Evolutionary conservation across 2,888 invertebrate genomes (phyloP).

Genomic region (Melieria omissa): DNA sequence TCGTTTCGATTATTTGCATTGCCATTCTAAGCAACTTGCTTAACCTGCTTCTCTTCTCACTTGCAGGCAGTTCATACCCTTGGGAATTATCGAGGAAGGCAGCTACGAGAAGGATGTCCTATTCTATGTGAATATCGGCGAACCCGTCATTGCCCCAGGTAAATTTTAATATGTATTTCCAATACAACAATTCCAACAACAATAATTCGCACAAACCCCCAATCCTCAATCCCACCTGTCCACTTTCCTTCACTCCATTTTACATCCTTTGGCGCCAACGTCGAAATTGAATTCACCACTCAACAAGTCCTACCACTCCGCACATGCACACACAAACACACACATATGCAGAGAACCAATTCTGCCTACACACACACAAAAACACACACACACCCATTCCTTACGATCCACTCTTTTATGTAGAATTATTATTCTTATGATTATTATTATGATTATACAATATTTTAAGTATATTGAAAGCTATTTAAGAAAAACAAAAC

Average conservation of each 20-base stretch:
- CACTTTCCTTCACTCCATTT: no score
- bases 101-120: slow-evolving; percentile 97
- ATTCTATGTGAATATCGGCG: slow-evolving; percentile 91
- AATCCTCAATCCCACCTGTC: no score
- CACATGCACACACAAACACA: background rate
- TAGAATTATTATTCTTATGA: slow-evolving; percentile 1
- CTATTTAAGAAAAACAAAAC: background rate
- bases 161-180: slow-evolving; percentile 57
- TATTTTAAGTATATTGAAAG: no score
- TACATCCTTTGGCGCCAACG: no score
- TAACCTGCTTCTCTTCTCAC: slow-evolving; percentile 49
- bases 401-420: background rate
- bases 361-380: background rate
- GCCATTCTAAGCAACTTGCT: background rate
- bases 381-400: background rate
- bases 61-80: slow-evolving; percentile 86
- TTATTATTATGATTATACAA: background rate
- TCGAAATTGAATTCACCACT: no score
- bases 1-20: background rate
- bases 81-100: slow-evolving; percentile 95
- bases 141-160: slow-evolving; percentile 90
- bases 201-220: no score
- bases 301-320: background rate
- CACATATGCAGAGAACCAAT: background rate
- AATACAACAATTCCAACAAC: no score